Percentiles rank a stretch among this genome's conserved stretches.
Conservation (phyloP, 2,113 vertebrate species). For the Trinectes maculatus region DNA sequence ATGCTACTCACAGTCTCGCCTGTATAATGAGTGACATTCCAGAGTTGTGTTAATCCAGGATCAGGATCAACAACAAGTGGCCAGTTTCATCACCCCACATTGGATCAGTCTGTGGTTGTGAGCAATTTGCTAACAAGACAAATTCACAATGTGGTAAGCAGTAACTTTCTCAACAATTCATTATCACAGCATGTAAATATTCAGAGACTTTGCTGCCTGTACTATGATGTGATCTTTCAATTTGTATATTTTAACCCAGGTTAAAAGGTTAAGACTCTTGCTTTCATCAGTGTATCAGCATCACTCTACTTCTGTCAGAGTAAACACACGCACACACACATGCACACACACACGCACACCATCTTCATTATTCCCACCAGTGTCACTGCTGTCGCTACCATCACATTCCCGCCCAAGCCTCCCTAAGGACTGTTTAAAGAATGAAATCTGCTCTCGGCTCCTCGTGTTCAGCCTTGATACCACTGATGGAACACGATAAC, state of each 20-base stretch:
- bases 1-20: not conserved
- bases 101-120: constrained; percentile 12
- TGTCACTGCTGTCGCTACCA: constrained; percentile 13
- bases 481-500: constrained; percentile 43
- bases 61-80: constrained; percentile 19
- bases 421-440: constrained; percentile 35
- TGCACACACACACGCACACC: constrained; percentile 6
- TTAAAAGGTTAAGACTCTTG: too few relatives aligned
- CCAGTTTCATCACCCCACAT: constrained; percentile 27
- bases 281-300: not conserved
- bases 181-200: not conserved
- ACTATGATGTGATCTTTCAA: not conserved
- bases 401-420: constrained; percentile 16
- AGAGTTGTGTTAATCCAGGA: constrained; percentile 31
- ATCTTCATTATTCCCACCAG: not conserved
- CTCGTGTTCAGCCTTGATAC: constrained; percentile 33
- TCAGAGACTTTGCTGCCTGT: not conserved
- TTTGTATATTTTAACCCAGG: not conserved
- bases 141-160: not conserved
- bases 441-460: constrained; percentile 38
- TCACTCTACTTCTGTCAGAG: too few relatives aligned
- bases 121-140: not conserved
- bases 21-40: constrained; percentile 23
- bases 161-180: not conserved
- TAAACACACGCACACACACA: constrained; percentile 8